Percentiles rank a stretch among this genome's conserved stretches.
phyloP scores from a whole-genome alignment of 2,113 vertebrate species.

The Saimiri boliviensis region DNA sequence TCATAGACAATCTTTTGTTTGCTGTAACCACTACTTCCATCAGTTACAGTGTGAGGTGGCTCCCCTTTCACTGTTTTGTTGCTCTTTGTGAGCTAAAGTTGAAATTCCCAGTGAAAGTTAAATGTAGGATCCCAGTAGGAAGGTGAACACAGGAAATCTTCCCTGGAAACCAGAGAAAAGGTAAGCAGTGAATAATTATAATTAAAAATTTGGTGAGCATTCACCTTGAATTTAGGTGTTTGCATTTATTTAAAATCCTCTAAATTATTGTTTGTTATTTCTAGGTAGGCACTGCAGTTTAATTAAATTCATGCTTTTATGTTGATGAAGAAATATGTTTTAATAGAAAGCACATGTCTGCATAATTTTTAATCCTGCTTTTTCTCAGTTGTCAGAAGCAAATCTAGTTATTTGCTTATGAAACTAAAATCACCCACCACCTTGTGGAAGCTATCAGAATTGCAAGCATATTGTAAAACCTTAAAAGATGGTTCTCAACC shows the following conservation, averaged over 20 bases:
- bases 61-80: background rate
- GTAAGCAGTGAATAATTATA: background rate
- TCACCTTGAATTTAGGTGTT: constrained; percentile 27
- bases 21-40: background rate
- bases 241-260: constrained; percentile 49
- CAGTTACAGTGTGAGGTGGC: background rate
- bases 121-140: background rate
- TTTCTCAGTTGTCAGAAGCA: background rate
- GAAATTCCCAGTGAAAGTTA: background rate
- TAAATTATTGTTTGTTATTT: constrained; percentile 41
- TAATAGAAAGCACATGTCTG: background rate
- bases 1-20: background rate
- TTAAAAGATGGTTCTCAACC: background rate
- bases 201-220: background rate
- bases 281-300: background rate
- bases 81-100: background rate
- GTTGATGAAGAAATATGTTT: constrained; percentile 26
- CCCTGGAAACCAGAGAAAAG: background rate
- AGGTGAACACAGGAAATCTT: background rate
- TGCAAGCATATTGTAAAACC: background rate
- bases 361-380: background rate
- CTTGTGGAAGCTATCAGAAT: background rate
- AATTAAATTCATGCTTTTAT: constrained; percentile 1
- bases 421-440: background rate
- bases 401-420: background rate